phyloP scores from a whole-genome alignment of 1,140 invertebrate species.

The Dinoponera quadriceps region DNA sequence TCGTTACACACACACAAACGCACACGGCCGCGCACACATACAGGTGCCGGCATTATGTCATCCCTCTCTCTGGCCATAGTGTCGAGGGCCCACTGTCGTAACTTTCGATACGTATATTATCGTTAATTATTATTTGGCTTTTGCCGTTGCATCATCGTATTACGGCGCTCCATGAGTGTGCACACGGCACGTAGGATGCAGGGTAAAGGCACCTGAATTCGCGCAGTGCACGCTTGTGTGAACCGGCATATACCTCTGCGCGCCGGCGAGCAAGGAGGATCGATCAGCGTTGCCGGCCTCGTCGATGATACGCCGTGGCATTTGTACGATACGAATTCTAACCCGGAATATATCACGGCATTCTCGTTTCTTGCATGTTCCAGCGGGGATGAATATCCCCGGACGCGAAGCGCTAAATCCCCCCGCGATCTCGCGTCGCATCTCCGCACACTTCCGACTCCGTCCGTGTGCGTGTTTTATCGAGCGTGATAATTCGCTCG shows the following conservation, averaged over 20 bases:
- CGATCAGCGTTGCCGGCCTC: conserved; percentile 12
- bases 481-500: neutral
- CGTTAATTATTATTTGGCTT: conserved; percentile 24
- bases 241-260: neutral
- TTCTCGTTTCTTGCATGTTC: conserved; percentile 30
- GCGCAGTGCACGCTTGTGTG: neutral
- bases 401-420: neutral
- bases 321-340: conserved; percentile 53
- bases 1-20: no score
- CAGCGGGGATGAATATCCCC: conserved; percentile 30
- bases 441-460: neutral
- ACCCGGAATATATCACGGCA: conserved; percentile 29
- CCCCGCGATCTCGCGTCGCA: neutral
- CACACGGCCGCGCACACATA: no score
- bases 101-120: conserved; percentile 1
- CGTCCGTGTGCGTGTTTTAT: no score
- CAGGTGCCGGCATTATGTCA: no score
- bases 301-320: conserved; percentile 50
- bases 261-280: conserved; percentile 2
- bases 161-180: neutral
- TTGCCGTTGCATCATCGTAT: conserved; percentile 1
- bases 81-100: neutral
- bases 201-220: neutral
- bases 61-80: neutral
- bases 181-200: neutral